Base-by-base conservation (phyloP, 64 coral and sea anemone species). In the Trachythela sp. region DNA sequence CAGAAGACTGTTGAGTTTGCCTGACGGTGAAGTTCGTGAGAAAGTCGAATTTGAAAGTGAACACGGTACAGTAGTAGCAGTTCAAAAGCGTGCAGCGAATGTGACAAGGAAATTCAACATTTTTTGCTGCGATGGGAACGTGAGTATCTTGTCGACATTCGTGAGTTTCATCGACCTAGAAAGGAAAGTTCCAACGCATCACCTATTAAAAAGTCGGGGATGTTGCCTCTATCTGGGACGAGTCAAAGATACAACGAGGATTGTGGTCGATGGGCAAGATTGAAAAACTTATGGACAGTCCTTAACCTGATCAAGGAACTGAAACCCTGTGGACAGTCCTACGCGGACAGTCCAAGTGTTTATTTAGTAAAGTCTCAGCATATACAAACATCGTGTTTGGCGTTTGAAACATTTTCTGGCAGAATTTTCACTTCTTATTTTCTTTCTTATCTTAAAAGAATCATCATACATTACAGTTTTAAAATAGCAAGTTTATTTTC, bases 111-210 rank as follows among this genome's bases (percentile, higher is more conserved):
- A 35, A 56, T 90, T 85, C 83, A 84, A 31, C 89, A 90, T 43
- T 90, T 90, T 90, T 90, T 50, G 89, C 80, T 67, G 43, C 80
- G 89, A 26, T 90, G 89, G 89, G 48, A 90, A 48, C 27, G 89
- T 37, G 89, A 90, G 83, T 90, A 90, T 43, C 83, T 90, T 11
- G 89, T 85, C n/a, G n/a, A 18, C n/a, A 77, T 90, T 71, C 51
- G 89, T 83, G 89, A 90, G 14, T 90, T 60, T 60, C 89, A 90
- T 84, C 20, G 40, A 85, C 14, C n/a, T 54, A 68, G 42, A 4
- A 85, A 90, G 52, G 71, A 85, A 56, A 48, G 13, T 11, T 67
- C 48, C 14, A 85, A 33, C 64, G 32, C 67, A 29, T 48, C 89
- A 45, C 17, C 2, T 8, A 77, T 90, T 48, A n/a, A n/a, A 17